These are phyloP conservation scores for Lucifuga dentata DNA, from an alignment of 2,113 vertebrate genomes.

Conservation along the genomic window DNA sequence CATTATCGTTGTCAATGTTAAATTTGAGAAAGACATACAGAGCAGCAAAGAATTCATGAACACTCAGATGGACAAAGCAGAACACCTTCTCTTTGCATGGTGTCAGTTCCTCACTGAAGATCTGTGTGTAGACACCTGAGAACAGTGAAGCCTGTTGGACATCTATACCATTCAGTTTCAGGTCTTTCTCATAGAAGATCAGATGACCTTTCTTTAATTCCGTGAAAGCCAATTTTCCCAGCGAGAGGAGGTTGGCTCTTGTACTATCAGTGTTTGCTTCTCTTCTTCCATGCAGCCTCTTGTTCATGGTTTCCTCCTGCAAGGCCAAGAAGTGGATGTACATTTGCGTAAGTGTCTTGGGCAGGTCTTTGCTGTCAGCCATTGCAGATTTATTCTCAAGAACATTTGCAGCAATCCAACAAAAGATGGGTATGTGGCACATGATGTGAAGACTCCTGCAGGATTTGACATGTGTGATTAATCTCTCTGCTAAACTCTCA, in stretches of 20 bases:
- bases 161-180: constrained; percentile 47
- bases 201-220: constrained; percentile 63
- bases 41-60: constrained; percentile 76
- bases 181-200: constrained; percentile 72
- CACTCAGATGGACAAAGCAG: constrained; percentile 70
- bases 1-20: constrained; percentile 65
- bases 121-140: constrained; percentile 72
- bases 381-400: constrained; percentile 42
- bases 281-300: constrained; percentile 32
- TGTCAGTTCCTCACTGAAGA: constrained; percentile 64
- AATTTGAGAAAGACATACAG: constrained; percentile 70
- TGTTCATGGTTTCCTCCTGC: constrained; percentile 43
- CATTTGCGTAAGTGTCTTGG: constrained; percentile 74
- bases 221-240: constrained; percentile 71
- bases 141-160: constrained; percentile 51
- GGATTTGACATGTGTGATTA: constrained; percentile 67
- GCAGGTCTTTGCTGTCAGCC: constrained; percentile 36
- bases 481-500: constrained; percentile 28
- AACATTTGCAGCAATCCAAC: constrained; percentile 63
- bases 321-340: constrained; percentile 68
- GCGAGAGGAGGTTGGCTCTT: constrained; percentile 44
- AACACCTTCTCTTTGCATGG: constrained; percentile 66
- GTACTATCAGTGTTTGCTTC: constrained; percentile 23
- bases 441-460: constrained; percentile 76
- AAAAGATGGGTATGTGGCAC: constrained; percentile 79